Conservation (phyloP, 2,797 vertebrate genomes). For the Rhyacichthys aspro region DNA sequence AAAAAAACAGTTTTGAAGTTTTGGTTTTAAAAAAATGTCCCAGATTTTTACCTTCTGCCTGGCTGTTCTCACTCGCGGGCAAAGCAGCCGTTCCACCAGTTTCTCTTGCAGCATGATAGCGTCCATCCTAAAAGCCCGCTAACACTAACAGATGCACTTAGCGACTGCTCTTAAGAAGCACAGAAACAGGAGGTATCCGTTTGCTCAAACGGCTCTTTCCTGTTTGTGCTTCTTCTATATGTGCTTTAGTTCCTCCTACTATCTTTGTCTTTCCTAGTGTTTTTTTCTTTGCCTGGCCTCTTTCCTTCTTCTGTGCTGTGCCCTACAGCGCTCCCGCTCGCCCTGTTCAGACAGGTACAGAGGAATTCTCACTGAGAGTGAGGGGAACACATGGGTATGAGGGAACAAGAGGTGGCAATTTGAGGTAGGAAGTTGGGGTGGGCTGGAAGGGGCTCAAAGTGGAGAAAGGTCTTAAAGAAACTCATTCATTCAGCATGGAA, state of each 20-base stretch:
- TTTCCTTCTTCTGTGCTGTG: constrained; percentile 42
- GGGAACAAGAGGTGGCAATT: constrained; percentile 72
- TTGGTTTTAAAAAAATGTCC: neutral
- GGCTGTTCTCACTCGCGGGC: constrained; percentile 88
- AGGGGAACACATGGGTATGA: constrained; percentile 50
- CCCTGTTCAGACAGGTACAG: constrained; percentile 80
- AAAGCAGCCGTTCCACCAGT: constrained; percentile 93
- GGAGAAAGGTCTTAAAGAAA: constrained; percentile 74
- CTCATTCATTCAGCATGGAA: constrained; percentile 76
- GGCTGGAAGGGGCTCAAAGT: constrained; percentile 71
- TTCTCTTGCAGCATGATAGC: constrained; percentile 94
- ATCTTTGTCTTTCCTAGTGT: constrained; percentile 27
- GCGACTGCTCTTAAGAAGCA: constrained; percentile 45
- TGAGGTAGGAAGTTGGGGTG: constrained; percentile 75
- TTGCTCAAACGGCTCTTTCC: constrained; percentile 31
- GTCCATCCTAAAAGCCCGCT: constrained; percentile 85
- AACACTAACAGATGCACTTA: constrained; percentile 58
- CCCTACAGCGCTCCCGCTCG: constrained; percentile 46
- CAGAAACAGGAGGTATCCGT: constrained; percentile 20
- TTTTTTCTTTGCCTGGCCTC: constrained; percentile 26
- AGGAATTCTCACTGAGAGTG: constrained; percentile 67
- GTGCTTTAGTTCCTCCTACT: constrained; percentile 46
- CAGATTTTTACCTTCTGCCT: constrained; percentile 87
- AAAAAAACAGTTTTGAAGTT: neutral
- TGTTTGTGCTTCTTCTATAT: constrained; percentile 47